Evolutionary conservation across 2,113 vertebrate species (phyloP).

Genomic region (Cinclus cinclus): DNA sequence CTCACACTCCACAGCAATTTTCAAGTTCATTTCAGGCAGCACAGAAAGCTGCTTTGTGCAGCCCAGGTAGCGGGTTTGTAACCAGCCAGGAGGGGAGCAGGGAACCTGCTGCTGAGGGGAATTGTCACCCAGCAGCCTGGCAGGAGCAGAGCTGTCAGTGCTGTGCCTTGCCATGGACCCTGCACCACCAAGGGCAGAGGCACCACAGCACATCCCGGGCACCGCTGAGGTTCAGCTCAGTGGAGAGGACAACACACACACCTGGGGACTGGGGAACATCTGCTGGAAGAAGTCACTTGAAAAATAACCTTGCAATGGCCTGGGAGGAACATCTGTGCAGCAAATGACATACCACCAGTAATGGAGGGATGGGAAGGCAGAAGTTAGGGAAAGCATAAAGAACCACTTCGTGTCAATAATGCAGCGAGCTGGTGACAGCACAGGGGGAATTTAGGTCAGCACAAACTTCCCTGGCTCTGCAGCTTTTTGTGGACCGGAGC

Average conservation of each 20-base stretch:
- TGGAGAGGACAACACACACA: slow-evolving; percentile 7
- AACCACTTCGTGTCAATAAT: not conserved
- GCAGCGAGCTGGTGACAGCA: not conserved
- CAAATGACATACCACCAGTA: slow-evolving; percentile 8
- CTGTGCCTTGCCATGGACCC: not conserved
- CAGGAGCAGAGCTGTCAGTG: not conserved
- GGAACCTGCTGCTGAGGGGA: not conserved
- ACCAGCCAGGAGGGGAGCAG: not conserved
- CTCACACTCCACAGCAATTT: not conserved
- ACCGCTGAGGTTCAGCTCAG: not conserved
- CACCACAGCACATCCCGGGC: not conserved
- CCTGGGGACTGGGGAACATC: slow-evolving; percentile 71
- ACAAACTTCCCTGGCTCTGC: not conserved
- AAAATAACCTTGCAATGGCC: slow-evolving; percentile 69
- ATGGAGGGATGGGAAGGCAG: not conserved
- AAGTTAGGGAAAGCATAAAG: not conserved
- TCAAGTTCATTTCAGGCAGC: not conserved
- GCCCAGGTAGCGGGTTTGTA: not conserved
- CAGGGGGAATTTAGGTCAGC: slow-evolving; percentile 15
- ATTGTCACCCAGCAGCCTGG: not conserved
- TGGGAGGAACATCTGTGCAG: slow-evolving; percentile 71
- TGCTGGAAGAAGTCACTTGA: slow-evolving; percentile 73
- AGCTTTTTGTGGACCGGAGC: not conserved
- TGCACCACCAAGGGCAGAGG: not conserved
- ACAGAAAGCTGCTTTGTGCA: not conserved